A percentile compares a stretch with the other conserved stretches of the same genome.
phyloP scores from a whole-genome alignment of 2,113 vertebrate genomes.

The Azemiops feae region DNA sequence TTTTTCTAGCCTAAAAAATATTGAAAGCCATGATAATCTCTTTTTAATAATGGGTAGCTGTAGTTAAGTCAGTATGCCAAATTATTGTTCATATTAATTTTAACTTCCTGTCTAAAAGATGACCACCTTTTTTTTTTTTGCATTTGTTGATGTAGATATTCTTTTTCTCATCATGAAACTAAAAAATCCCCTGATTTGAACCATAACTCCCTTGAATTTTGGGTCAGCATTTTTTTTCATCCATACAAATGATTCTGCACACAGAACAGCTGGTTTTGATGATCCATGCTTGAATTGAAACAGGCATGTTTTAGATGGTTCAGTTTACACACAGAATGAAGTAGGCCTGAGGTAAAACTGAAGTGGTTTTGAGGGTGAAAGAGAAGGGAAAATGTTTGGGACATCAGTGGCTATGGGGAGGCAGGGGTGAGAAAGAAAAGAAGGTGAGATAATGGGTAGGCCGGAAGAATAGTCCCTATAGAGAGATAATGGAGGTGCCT shows the following conservation, averaged over 20 bases:
- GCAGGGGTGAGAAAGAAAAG: background rate
- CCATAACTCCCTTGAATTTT: too few species aligned
- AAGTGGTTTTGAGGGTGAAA: too few species aligned
- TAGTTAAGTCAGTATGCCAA: background rate
- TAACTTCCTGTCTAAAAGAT: background rate
- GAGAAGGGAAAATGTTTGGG: background rate
- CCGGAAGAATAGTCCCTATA: background rate
- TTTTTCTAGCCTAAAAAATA: slow-evolving; percentile 88
- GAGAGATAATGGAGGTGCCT: background rate
- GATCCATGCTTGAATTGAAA: too few species aligned
- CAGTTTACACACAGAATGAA: too few species aligned
- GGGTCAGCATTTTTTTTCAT: too few species aligned
- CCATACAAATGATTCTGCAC: too few species aligned
- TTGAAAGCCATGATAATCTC: slow-evolving; percentile 11
- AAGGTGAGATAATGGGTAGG: background rate
- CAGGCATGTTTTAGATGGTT: too few species aligned
- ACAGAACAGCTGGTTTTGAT: too few species aligned
- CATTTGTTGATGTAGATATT: background rate
- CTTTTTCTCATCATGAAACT: background rate
- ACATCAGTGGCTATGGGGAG: background rate
- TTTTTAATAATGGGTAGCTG: background rate
- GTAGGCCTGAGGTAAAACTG: too few species aligned
- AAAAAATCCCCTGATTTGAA: background rate
- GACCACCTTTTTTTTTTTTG: background rate
- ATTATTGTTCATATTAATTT: background rate